These are phyloP conservation scores for Leptinotarsa lineolata DNA, from an alignment of 1,140 invertebrate genomes.

Conservation along the genomic window DNA sequence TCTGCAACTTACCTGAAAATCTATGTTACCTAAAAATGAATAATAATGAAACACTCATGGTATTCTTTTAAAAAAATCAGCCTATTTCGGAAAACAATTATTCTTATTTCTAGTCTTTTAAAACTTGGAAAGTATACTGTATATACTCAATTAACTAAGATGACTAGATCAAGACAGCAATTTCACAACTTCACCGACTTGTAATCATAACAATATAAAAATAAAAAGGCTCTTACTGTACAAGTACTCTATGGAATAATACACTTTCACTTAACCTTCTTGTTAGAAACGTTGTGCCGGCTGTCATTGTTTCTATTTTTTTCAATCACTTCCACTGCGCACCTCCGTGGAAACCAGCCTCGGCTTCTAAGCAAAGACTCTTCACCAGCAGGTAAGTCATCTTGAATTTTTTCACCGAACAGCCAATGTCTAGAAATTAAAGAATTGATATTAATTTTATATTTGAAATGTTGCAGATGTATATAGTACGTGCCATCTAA, in stretches of 20 bases:
- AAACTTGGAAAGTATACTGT: too few relatives aligned
- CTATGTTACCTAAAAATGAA: too few relatives aligned
- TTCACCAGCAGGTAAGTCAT: conserved; percentile 39
- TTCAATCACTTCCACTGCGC: conserved; percentile 66
- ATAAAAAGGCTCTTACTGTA: conserved; percentile 47
- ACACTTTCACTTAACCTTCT: conserved; percentile 26
- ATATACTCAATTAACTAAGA: neutral
- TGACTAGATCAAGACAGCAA: neutral
- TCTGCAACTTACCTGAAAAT: too few relatives aligned
- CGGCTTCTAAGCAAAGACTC: conserved; percentile 54
- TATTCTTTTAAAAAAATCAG: too few relatives aligned
- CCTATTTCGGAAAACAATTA: too few relatives aligned
- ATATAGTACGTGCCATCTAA: too few relatives aligned
- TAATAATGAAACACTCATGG: too few relatives aligned
- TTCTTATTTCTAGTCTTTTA: too few relatives aligned
- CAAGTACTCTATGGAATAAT: neutral
- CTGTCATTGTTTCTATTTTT: conserved; percentile 31
- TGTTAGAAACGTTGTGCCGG: conserved; percentile 23
- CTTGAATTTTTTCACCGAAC: conserved; percentile 75
- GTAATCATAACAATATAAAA: neutral
- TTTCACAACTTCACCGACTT: too few relatives aligned
- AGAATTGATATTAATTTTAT: neutral
- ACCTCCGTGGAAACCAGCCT: conserved; percentile 87
- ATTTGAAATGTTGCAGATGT: too few relatives aligned
- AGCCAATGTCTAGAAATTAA: conserved; percentile 75